Evolutionary conservation across 2,797 vertebrate species (phyloP), one percentile per base, ranked within the genome.

Genomic region (Sebastes cheni): DNA sequence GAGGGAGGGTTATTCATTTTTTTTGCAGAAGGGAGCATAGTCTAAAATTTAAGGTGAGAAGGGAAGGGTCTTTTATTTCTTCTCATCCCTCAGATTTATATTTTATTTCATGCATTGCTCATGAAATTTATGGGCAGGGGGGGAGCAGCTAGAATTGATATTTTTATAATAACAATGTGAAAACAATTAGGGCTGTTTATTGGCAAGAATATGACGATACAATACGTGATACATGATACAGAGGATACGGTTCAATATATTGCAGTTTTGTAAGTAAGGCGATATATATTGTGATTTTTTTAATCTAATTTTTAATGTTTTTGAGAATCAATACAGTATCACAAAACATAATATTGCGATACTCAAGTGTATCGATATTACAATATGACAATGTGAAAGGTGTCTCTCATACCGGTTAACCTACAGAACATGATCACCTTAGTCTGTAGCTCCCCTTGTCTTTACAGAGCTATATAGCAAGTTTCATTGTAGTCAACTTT

Each of bases 381-480:
- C 42, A 46, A 46, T 16, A 0, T 22, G 52, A 11, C n/a, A 55
- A 10, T 22, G 52, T 12, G 10, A 55, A 55, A 55, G n/a, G 9
- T 3, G 10, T 55, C n/a, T 0, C n/a, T 55, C n/a, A 55, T 52
- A n/a, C 8, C n/a, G 7, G 18, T 22, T 0, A 22, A 22, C 52
- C 20, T 54, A 54, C 52, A 55, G 52, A 55, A 22, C 11, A 20
- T 22, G 9, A 55, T 22, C 52, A 22, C 18, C 50, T 52, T 20
- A 52, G 20, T 52, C 50, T n/a, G 18, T n/a, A 52, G 50, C 20
- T 50, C 50, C 8, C 18, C 50, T 52, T 2, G 20, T 46, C 16
- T 46, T 46, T 46, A 46, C 16, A 46, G 0, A 42, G 14, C 39
- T 42, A 16, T 6, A 52, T 2, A 20, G 20, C 20, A 20, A 52